Conservation (phyloP, 2,888 invertebrate genomes). For the Oscheius myriophilus region DNA sequence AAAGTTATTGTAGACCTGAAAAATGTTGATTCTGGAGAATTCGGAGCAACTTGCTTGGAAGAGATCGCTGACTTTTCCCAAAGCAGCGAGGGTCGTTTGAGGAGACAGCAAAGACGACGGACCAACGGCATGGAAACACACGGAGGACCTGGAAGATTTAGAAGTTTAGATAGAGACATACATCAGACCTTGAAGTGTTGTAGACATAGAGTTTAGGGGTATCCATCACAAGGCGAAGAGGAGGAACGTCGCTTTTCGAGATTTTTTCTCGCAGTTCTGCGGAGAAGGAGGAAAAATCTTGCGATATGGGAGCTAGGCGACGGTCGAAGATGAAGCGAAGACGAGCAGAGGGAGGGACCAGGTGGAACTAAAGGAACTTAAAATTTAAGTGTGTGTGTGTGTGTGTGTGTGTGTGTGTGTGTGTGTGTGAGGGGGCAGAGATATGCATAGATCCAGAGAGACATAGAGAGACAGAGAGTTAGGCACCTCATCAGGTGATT, state of each 20-base stretch:
- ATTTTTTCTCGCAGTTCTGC: conserved; percentile 5
- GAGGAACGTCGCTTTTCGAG: background rate
- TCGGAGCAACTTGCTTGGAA: background rate
- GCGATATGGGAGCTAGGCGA: conserved; percentile 4
- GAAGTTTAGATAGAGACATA: background rate
- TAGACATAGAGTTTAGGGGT: background rate
- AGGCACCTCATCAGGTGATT: too few species aligned
- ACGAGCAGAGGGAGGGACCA: background rate
- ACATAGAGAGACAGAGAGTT: background rate
- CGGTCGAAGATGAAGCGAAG: conserved; percentile 18
- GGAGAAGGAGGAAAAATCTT: conserved; percentile 3
- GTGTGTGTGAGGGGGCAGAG: too few species aligned
- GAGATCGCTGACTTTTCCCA: conserved; percentile 7
- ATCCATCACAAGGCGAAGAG: conserved; percentile 14
- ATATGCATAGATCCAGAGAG: too few species aligned
- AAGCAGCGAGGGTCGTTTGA: background rate
- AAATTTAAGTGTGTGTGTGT: too few species aligned
- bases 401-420: too few species aligned
- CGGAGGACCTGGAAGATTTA: conserved; percentile 20
- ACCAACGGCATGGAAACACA: conserved; percentile 25
- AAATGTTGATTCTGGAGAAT: background rate
- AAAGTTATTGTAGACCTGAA: conserved; percentile 23
- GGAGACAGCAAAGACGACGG: conserved; percentile 9
- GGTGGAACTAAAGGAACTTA: conserved; percentile 11
- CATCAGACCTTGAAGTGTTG: conserved; percentile 15